A percentile compares a stretch with the other conserved stretches of the same genome.
These are phyloP conservation scores for Lordiphosa clarofinis DNA, from an alignment of 1,140 invertebrate genomes.

Conservation along the genomic window DNA sequence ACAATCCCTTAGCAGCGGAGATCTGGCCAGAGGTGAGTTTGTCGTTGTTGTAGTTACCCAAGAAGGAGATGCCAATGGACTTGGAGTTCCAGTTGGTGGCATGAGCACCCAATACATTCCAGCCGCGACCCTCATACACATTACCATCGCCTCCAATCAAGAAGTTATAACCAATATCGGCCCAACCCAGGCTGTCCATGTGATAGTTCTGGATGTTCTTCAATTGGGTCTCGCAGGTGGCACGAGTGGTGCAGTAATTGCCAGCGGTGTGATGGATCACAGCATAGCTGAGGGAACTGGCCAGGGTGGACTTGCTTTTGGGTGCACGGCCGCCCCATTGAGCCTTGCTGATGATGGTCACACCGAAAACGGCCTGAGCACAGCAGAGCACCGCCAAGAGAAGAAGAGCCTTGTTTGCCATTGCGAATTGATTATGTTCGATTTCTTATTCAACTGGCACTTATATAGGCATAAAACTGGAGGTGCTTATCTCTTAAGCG, in stretches of 20 bases:
- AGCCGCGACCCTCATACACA: constrained; percentile 86
- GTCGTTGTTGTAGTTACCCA: constrained; percentile 81
- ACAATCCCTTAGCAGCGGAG: constrained; percentile 82
- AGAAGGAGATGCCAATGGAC: constrained; percentile 84
- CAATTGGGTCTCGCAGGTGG: constrained; percentile 81
- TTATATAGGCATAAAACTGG: constrained; percentile 36
- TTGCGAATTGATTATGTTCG: constrained; percentile 23
- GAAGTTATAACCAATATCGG: constrained; percentile 86
- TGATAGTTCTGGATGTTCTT: constrained; percentile 82
- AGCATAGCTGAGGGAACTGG: constrained; percentile 84
- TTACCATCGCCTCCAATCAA: constrained; percentile 82
- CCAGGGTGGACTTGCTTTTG: constrained; percentile 76
- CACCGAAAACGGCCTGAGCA: constrained; percentile 54
- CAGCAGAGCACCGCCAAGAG: constrained; percentile 53
- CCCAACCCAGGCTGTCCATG: constrained; percentile 83
- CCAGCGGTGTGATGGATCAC: constrained; percentile 88
- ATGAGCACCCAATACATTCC: constrained; percentile 85
- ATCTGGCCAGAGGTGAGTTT: constrained; percentile 61
- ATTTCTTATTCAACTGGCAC: constrained; percentile 11
- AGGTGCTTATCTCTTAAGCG: constrained; percentile 29
- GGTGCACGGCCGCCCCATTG: constrained; percentile 84
- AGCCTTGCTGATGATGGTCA: constrained; percentile 80
- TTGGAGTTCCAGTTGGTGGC: constrained; percentile 84
- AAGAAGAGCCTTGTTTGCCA: constrained; percentile 58
- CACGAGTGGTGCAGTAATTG: constrained; percentile 81